Conservation (phyloP, 1,140 invertebrate genomes). For the Scaptomyza hsui region DNA sequence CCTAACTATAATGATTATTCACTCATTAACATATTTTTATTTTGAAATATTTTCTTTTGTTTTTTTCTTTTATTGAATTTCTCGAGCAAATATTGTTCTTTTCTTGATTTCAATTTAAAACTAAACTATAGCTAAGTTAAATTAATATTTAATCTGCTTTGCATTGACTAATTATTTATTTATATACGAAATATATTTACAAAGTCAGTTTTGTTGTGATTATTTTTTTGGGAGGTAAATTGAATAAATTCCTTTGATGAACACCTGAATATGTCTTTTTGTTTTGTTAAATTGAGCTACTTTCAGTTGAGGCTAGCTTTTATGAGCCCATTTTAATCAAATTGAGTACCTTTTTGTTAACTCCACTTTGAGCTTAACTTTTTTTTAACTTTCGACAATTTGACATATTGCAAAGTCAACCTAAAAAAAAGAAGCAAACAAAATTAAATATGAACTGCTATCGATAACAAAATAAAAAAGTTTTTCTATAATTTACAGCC, state of each 20-base stretch:
- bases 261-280: conserved; percentile 81
- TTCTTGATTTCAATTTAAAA: conserved; percentile 2
- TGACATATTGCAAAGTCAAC: conserved; percentile 59
- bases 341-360: conserved; percentile 43
- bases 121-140: conserved; percentile 40
- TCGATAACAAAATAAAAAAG: conserved; percentile 52
- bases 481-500: conserved; percentile 35
- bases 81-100: conserved; percentile 36
- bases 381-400: conserved; percentile 55
- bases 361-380: conserved; percentile 51
- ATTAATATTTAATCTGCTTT: conserved; percentile 48
- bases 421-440: conserved; percentile 8
- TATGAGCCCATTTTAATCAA: conserved; percentile 28
- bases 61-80: conserved; percentile 42
- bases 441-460: conserved; percentile 35
- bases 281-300: conserved; percentile 68
- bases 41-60: conserved; percentile 4
- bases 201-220: conserved; percentile 30
- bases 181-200: conserved; percentile 48
- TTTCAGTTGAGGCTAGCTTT: conserved; percentile 19
- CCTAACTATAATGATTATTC: conserved; percentile 45
- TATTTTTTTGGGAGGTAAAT: conserved; percentile 23
- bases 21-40: conserved; percentile 8
- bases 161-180: conserved; percentile 47
- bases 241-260: conserved; percentile 63